Percentiles rank a stretch among this genome's conserved stretches.
These are phyloP conservation scores for Ailuropoda melanoleuca DNA, from an alignment of 2,113 vertebrate genomes.

Conservation along the genomic window DNA sequence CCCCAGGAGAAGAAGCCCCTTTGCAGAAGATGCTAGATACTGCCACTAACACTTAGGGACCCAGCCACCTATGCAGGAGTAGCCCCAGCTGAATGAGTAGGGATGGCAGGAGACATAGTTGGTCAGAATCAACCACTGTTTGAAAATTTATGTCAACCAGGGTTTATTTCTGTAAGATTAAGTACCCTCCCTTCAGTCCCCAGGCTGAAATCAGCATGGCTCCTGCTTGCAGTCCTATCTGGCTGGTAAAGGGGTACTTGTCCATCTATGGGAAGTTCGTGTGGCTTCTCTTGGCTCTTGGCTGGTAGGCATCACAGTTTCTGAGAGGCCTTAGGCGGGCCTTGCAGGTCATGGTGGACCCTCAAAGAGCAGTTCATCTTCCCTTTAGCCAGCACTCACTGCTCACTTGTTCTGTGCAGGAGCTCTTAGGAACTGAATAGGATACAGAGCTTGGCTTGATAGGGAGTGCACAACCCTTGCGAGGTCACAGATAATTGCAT, in stretches of 20 bases:
- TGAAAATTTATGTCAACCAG: background rate
- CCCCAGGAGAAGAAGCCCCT: background rate
- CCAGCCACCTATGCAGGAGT: background rate
- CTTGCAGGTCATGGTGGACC: background rate
- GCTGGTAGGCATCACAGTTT: background rate
- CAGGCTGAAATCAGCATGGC: background rate
- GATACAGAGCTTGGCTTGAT: background rate
- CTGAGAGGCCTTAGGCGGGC: background rate
- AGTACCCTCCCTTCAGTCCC: background rate
- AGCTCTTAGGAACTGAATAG: background rate
- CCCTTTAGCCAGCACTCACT: background rate
- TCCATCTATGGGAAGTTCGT: background rate
- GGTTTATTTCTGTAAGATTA: background rate
- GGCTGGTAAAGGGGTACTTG: background rate
- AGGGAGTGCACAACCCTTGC: background rate
- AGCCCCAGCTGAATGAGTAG: background rate
- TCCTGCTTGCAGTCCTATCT: background rate
- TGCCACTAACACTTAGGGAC: background rate
- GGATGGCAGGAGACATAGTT: background rate
- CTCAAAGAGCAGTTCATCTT: background rate
- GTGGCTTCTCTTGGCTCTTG: background rate
- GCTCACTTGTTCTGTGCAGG: background rate
- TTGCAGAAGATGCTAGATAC: background rate
- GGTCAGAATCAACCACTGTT: background rate
- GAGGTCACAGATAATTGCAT: background rate